phyloP scores from a whole-genome alignment of 37 sponge, comb jelly and placozoan genomes.

The Spongilla lacustris region DNA sequence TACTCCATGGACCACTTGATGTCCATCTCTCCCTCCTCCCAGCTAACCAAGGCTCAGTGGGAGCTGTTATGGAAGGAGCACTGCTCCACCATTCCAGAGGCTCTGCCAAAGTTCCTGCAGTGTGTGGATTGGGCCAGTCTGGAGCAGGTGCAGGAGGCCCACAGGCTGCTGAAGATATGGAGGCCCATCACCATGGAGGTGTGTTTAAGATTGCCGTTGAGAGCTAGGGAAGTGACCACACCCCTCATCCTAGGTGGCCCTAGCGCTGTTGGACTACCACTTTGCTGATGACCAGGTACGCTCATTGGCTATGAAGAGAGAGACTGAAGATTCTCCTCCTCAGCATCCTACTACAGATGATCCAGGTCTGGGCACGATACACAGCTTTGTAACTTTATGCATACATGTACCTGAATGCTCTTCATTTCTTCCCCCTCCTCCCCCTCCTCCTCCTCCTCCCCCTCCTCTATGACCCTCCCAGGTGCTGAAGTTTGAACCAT shows the following conservation, averaged over 20 bases:
- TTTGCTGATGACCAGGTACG: slow-evolving; percentile 91
- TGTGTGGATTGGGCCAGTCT: slow-evolving; percentile 84
- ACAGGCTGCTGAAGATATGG: slow-evolving; percentile 74
- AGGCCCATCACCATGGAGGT: slow-evolving; percentile 67
- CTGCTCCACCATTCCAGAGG: slow-evolving; percentile 69
- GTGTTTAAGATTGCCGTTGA: too few species aligned
- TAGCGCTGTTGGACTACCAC: slow-evolving; percentile 90
- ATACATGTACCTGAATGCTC: neutral
- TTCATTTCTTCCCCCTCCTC: neutral
- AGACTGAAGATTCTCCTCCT: slow-evolving; percentile 79
- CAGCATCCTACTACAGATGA: too few species aligned
- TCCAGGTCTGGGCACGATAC: too few species aligned
- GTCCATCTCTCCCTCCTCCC: neutral
- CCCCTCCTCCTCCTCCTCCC: neutral
- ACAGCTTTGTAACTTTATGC: too few species aligned
- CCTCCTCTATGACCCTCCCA: too few species aligned
- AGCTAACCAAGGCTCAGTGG: slow-evolving; percentile 62
- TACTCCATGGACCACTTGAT: too few species aligned
- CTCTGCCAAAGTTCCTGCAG: slow-evolving; percentile 85
- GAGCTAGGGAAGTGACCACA: too few species aligned
- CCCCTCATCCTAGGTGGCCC: slow-evolving; percentile 59
- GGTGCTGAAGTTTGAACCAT: too few species aligned
- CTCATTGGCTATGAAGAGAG: slow-evolving; percentile 76
- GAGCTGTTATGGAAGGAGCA: slow-evolving; percentile 66
- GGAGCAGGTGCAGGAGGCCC: slow-evolving; percentile 66